Evolutionary conservation across 92 coral and sea anemone genomes (phyloP).

Genomic region (Desmophyllum pertusum): DNA sequence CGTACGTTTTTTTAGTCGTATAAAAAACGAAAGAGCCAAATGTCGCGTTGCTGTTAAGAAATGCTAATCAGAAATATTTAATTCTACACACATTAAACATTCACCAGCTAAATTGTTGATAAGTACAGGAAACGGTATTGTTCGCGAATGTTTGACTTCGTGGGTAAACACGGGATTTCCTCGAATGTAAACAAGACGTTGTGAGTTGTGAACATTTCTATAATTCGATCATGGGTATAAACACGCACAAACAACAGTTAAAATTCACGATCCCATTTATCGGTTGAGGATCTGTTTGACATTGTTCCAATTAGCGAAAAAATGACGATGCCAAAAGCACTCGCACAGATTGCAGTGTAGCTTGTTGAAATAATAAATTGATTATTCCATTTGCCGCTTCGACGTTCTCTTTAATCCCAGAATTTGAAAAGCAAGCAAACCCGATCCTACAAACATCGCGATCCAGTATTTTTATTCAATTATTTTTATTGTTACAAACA

Average conservation of each 20-base stretch:
- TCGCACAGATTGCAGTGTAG: neutral
- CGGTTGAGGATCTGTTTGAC: neutral
- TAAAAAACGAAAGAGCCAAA: neutral
- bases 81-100: slow-evolving; percentile 17
- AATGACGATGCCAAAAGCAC: neutral
- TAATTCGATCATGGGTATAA: neutral
- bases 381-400: neutral
- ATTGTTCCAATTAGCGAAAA: neutral
- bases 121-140: slow-evolving; percentile 37
- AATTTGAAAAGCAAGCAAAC: neutral
- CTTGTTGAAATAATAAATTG: neutral
- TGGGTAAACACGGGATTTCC: slow-evolving; percentile 25
- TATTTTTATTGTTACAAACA: neutral
- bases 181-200: slow-evolving; percentile 10
- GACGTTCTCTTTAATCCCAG: neutral
- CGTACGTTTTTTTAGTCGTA: neutral
- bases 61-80: slow-evolving; percentile 22
- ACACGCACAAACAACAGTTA: neutral
- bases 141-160: slow-evolving; percentile 19
- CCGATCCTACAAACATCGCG: neutral
- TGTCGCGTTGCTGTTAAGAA: neutral
- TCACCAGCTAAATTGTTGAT: slow-evolving; percentile 6
- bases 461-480: neutral
- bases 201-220: neutral
- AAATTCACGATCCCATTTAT: neutral